Evolutionary conservation across 2,113 vertebrate species (phyloP).

Genomic region (Oxygymnocypris stewartii): DNA sequence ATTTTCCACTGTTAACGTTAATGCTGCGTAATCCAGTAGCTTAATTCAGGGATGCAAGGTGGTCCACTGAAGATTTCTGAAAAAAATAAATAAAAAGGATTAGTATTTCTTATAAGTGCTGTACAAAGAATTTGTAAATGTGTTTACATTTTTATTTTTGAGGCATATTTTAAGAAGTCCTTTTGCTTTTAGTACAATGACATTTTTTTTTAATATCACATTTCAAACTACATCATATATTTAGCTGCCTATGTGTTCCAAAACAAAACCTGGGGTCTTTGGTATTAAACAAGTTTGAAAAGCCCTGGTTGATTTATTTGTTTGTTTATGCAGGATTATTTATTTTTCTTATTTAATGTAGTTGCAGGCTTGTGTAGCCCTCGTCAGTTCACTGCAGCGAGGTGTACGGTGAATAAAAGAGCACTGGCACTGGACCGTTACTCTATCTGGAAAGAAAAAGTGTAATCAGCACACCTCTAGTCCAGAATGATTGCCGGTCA

Average conservation of each 20-base stretch:
- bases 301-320: not conserved
- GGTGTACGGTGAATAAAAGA: not conserved
- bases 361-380: not conserved
- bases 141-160: no score
- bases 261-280: not conserved
- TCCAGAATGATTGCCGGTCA: slow-evolving; percentile 14
- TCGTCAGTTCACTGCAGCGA: not conserved
- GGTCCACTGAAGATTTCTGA: not conserved
- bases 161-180: not conserved
- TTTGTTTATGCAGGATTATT: not conserved
- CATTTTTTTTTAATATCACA: not conserved
- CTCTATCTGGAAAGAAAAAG: not conserved
- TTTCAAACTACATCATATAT: not conserved
- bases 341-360: not conserved
- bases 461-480: slow-evolving; percentile 15
- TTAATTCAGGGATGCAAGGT: not conserved
- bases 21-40: not conserved
- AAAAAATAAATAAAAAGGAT: no score
- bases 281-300: not conserved
- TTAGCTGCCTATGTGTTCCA: not conserved
- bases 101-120: no score
- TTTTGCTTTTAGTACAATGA: not conserved
- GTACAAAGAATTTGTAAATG: not conserved
- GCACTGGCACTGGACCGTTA: not conserved
- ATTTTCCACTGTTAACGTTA: not conserved